phyloP scores from a whole-genome alignment of 2,888 invertebrate genomes.

The Sarcophaga carnaria region DNA sequence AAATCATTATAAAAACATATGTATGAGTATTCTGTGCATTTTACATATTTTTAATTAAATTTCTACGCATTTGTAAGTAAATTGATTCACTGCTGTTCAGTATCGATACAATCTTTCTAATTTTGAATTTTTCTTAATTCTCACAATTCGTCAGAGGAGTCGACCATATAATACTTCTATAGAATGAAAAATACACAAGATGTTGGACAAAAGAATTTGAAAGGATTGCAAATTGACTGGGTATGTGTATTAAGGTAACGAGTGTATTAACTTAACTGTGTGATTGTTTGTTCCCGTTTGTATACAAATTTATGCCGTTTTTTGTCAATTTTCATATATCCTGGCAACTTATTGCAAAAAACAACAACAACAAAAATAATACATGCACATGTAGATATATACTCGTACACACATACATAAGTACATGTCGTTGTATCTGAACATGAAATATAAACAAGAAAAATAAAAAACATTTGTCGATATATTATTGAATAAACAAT shows the following conservation, averaged over 20 bases:
- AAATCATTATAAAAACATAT: too few relatives aligned
- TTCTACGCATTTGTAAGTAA: slow-evolving; percentile 40
- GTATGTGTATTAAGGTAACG: too few relatives aligned
- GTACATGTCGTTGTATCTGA: background rate
- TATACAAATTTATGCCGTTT: background rate
- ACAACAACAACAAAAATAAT: background rate
- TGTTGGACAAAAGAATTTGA: slow-evolving; percentile 23
- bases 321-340: slow-evolving; percentile 51
- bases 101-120: slow-evolving; percentile 61
- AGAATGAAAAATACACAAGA: slow-evolving; percentile 4
- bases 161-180: background rate
- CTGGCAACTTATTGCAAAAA: slow-evolving; percentile 45
- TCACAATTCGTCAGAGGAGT: slow-evolving; percentile 15
- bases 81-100: slow-evolving; percentile 58
- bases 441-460: slow-evolving; percentile 13
- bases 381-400: background rate
- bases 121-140: slow-evolving; percentile 37
- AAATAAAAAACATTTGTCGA: background rate
- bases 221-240: slow-evolving; percentile 9
- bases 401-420: background rate
- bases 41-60: background rate
- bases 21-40: too few relatives aligned
- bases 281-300: background rate
- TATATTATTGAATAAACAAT: slow-evolving; percentile 31
- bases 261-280: background rate